Conservation (phyloP, 2,888 invertebrate species). For the Andrena dorsata region DNA sequence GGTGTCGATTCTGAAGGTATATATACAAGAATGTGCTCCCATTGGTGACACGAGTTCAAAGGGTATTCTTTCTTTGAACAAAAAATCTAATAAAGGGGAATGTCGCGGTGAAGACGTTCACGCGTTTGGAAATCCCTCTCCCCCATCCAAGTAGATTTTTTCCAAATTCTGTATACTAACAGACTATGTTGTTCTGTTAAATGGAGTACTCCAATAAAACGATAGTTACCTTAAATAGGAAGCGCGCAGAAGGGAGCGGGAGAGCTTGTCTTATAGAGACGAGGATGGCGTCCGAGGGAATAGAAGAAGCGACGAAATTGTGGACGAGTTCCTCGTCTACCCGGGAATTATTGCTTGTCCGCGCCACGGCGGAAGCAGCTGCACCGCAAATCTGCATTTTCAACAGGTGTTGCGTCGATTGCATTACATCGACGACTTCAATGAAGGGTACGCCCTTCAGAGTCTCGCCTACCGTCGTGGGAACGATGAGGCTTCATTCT, state of each 20-base stretch:
- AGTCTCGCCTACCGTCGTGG: conserved; percentile 39
- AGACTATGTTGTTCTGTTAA: background rate
- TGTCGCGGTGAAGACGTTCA: background rate
- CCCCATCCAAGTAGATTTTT: background rate
- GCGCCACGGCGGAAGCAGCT: conserved; percentile 76
- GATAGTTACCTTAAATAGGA: conserved; percentile 51
- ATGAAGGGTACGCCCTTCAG: conserved; percentile 50
- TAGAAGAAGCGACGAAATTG: conserved; percentile 71
- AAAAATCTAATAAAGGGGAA: background rate
- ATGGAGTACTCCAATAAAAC: conserved; percentile 69
- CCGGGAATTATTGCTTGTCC: conserved; percentile 70
- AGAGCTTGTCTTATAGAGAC: background rate
- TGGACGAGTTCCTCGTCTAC: conserved; percentile 62
- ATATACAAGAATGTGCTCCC: background rate
- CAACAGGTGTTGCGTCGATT: conserved; percentile 77
- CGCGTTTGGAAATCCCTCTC: background rate
- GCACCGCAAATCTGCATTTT: conserved; percentile 76
- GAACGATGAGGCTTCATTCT: conserved; percentile 42
- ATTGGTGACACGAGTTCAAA: background rate
- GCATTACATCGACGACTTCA: conserved; percentile 67
- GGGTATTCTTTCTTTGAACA: background rate
- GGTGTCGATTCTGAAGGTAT: conserved; percentile 66
- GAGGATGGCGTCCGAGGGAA: conserved; percentile 37
- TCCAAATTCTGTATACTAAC: background rate
- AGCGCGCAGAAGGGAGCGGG: conserved; percentile 23